Conservation (phyloP, 1,140 invertebrate species). For the Lasioglossum albipes region DNA sequence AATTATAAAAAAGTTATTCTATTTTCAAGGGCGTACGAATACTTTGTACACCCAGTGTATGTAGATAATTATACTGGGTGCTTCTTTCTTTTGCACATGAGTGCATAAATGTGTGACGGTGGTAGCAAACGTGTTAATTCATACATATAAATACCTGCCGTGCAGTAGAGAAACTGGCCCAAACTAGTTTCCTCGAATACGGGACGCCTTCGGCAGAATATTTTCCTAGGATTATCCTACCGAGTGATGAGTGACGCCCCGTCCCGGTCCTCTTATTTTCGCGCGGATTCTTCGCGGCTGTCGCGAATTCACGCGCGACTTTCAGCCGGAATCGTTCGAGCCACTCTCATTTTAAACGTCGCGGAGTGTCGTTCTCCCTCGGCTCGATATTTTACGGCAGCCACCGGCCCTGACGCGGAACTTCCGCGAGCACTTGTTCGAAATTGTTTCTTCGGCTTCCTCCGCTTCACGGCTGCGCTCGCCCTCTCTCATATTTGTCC, state of each 20-base stretch:
- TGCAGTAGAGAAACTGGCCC: too few relatives aligned
- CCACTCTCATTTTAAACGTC: background rate
- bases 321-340: background rate
- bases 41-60: too few relatives aligned
- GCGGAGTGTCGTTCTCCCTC: background rate
- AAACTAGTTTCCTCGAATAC: too few relatives aligned
- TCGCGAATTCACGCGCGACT: background rate
- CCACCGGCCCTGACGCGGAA: background rate
- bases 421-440: background rate
- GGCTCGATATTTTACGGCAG: background rate
- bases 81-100: too few relatives aligned
- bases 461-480: background rate
- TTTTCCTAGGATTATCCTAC: too few relatives aligned
- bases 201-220: too few relatives aligned
- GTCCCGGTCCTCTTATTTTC: background rate
- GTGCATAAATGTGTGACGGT: too few relatives aligned
- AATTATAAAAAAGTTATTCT: too few relatives aligned
- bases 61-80: too few relatives aligned
- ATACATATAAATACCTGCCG: too few relatives aligned
- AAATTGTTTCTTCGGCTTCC: slow-evolving; percentile 14
- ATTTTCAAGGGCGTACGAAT: too few relatives aligned
- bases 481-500: background rate
- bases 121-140: too few relatives aligned
- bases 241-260: background rate
- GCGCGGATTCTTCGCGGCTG: background rate